Base-by-base conservation (phyloP, 2,888 invertebrate genomes). In the Oscheius myriophilus region DNA sequence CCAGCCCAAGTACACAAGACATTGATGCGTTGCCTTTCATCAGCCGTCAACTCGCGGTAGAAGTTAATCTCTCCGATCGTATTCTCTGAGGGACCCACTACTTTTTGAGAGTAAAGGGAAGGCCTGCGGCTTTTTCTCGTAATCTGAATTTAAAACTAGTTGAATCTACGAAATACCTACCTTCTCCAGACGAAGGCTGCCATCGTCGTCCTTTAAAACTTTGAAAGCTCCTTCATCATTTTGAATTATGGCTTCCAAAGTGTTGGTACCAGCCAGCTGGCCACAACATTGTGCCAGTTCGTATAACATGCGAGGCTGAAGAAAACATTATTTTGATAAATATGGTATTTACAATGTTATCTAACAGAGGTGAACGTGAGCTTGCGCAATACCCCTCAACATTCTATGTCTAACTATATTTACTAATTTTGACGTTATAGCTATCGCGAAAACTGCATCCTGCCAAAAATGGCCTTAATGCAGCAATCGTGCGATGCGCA, bases 1-100 rank as follows among this genome's bases (percentile, higher is more conserved):
- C 78, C 73, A n/a, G 78, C 80, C 85, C 85, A 85, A 0, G 77
- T 79, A 52, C 77, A 74, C 7, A 85, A 62, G 9, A 78, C 70
- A 51, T 79, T 78, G n/a, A 84, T 58, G 3, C 76, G 67, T 41
- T 76, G 73, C 25, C 73, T 69, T 58, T 85, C 84, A 1, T 70
- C 51, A 4, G 64, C 69, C 11, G 73, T 74, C 26, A 85, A 49
- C 11, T 64, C 57, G 9, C 70, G 55, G 69, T 73, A 78, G 70
- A 84, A 84, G 54, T 80, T 78, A 53, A 84, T 73, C 69, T 84
- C 84, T 11, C 59, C 66, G 2, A 66, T 33, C 18, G 51, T 57
- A n/a, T 51, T 66, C 23, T 66, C 66, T 7, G 62, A 45, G 3
- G 58, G 58, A 25, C 58, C 62, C 25, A 75, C 61, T 33, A 77